Conservation (phyloP, 1,140 invertebrate species). For the Steinernema feltiae region DNA sequence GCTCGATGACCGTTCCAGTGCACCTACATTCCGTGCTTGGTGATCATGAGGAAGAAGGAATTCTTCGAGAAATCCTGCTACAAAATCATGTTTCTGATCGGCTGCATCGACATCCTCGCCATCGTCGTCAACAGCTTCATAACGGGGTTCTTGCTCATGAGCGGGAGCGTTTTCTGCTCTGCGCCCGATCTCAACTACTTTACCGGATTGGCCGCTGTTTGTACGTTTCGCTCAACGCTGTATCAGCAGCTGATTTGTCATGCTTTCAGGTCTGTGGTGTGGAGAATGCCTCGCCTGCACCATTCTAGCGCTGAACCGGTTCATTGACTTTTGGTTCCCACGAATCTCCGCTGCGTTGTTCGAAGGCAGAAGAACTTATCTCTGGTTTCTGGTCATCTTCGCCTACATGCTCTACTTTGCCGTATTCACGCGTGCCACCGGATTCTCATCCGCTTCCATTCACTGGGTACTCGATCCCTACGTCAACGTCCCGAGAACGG, state of each 20-base stretch:
- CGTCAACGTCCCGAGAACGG: too few relatives aligned
- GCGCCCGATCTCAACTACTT: background rate
- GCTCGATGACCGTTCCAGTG: too few relatives aligned
- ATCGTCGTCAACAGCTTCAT: background rate
- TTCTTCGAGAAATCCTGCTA: conserved; percentile 4
- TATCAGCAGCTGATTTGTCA: background rate
- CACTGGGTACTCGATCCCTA: too few relatives aligned
- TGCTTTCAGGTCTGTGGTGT: background rate
- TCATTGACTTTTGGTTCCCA: background rate
- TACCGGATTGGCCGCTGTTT: background rate
- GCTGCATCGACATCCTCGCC: background rate
- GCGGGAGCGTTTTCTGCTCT: background rate
- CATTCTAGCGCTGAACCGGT: background rate
- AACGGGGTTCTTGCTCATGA: background rate
- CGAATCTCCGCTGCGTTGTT: background rate
- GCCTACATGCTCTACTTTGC: background rate
- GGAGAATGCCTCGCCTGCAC: background rate
- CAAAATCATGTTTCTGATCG: background rate
- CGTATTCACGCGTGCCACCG: background rate
- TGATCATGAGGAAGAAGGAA: background rate
- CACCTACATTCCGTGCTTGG: background rate
- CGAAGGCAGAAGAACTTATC: background rate
- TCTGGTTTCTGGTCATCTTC: background rate
- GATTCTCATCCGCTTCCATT: too few relatives aligned
- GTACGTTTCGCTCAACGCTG: background rate